Conservation (phyloP, 2,888 invertebrate genomes). For the Resseliella maxima region DNA sequence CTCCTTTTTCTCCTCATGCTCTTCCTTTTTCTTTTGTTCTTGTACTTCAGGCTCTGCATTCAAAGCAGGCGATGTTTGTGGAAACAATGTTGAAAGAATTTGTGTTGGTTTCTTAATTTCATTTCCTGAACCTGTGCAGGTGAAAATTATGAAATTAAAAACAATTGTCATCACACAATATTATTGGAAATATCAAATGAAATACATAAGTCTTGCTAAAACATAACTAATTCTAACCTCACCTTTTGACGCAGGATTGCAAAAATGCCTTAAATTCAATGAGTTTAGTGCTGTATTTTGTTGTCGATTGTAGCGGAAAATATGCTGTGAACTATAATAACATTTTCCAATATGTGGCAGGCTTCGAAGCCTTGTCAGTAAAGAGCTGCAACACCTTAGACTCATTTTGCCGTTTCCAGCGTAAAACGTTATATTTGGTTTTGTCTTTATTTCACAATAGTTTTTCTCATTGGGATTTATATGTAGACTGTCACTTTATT, state of each 20-base stretch:
- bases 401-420: slow-evolving; percentile 16
- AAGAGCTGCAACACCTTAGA: background rate
- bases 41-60: slow-evolving; percentile 70
- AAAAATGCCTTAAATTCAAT: slow-evolving; percentile 14
- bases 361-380: background rate
- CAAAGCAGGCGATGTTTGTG: slow-evolving; percentile 69
- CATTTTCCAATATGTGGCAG: slow-evolving; percentile 15
- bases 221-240: slow-evolving; percentile 45
- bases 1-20: slow-evolving; percentile 71
- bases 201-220: background rate
- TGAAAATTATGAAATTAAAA: too few relatives aligned
- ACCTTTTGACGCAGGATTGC: slow-evolving; percentile 50
- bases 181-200: background rate
- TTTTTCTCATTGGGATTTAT: background rate
- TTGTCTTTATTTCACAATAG: background rate
- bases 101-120: slow-evolving; percentile 59
- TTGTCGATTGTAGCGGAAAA: background rate
- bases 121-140: background rate
- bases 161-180: background rate
- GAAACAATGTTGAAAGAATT: slow-evolving; percentile 72
- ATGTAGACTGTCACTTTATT: background rate
- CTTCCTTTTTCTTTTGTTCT: slow-evolving; percentile 70
- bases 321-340: slow-evolving; percentile 19
- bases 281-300: background rate
- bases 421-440: background rate